These are phyloP conservation scores for Megalonaias nervosa DNA, from an alignment of 1,140 invertebrate genomes.

Conservation along the genomic window DNA sequence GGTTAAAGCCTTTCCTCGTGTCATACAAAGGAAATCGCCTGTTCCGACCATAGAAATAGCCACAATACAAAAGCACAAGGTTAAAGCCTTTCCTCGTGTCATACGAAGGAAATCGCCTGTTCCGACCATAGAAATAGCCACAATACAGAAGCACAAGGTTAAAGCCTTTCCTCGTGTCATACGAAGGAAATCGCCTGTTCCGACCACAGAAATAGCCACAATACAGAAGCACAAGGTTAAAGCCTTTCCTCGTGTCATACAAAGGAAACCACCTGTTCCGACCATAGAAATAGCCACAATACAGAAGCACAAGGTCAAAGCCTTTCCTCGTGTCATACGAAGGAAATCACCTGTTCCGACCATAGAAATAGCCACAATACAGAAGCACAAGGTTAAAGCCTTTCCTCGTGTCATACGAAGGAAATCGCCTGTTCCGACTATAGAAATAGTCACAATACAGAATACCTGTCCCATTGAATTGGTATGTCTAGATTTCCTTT, in stretches of 20 bases:
- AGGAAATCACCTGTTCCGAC: too few relatives aligned
- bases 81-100: conserved; percentile 19
- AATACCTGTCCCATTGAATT: conserved; percentile 21
- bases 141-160: conserved; percentile 12
- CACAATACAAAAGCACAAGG: not conserved
- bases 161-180: conserved; percentile 12
- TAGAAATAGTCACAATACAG: not conserved
- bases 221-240: conserved; percentile 14
- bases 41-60: too few relatives aligned
- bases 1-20: conserved; percentile 20
- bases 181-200: not conserved
- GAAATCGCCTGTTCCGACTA: conserved; percentile 7
- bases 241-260: conserved; percentile 8
- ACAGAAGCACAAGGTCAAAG: conserved; percentile 14
- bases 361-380: too few relatives aligned
- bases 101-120: not conserved
- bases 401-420: not conserved
- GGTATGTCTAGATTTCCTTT: conserved; percentile 30
- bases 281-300: too few relatives aligned
- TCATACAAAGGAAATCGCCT: not conserved
- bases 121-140: too few relatives aligned
- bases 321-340: conserved; percentile 8
- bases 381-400: not conserved
- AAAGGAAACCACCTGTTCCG: not conserved
- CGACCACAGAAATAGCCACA: too few relatives aligned